Evolutionary conservation across 2,888 invertebrate species (phyloP).

Genomic region (Rotaria socialis): DNA sequence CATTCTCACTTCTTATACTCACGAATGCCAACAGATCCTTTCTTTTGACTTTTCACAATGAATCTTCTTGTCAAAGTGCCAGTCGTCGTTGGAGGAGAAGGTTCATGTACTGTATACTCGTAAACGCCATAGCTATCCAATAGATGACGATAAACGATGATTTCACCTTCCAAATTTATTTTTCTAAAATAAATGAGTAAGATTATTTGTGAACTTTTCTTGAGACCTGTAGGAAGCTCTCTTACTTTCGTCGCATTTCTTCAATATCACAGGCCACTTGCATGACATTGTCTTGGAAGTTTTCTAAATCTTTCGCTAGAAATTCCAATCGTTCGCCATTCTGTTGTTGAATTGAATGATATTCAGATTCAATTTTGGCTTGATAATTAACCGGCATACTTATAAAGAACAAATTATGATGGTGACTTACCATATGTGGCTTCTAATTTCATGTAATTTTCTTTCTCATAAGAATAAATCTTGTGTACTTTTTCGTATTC

Average conservation of each 20-base stretch:
- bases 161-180: background rate
- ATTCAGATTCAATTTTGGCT: background rate
- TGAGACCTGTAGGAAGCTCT: background rate
- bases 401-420: no score
- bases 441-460: background rate
- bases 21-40: background rate
- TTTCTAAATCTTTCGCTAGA: background rate
- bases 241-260: constrained; percentile 1
- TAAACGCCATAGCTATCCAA: background rate
- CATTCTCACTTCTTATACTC: background rate
- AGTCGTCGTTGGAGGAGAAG: no score
- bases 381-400: no score
- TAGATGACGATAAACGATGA: background rate
- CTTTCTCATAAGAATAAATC: background rate
- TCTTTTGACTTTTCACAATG: background rate
- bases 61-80: background rate
- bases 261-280: background rate
- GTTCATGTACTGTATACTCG: no score
- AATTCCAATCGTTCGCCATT: background rate
- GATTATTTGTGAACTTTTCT: no score
- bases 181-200: background rate
- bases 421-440: background rate
- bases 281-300: background rate
- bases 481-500: background rate
- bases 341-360: background rate